phyloP scores from a whole-genome alignment of 2,888 invertebrate species.

The Oscheius onirici region DNA sequence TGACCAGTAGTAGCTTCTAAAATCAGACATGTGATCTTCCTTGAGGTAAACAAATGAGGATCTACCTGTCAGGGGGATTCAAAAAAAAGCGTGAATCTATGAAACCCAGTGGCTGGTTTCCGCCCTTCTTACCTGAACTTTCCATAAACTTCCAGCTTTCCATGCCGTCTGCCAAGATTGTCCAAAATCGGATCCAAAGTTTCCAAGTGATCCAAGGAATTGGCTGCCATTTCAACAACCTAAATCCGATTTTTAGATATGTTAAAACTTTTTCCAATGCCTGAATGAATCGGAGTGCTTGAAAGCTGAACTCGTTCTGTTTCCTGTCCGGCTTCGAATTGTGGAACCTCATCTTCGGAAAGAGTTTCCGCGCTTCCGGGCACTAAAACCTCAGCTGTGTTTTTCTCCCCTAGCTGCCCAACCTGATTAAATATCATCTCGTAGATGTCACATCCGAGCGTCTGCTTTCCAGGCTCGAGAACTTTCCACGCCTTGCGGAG shows the following conservation, averaged over 20 bases:
- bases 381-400: conserved; percentile 44
- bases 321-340: conserved; percentile 55
- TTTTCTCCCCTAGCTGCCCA: background rate
- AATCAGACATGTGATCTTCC: too few relatives aligned
- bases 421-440: conserved; percentile 69
- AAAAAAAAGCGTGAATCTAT: too few relatives aligned
- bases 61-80: too few relatives aligned
- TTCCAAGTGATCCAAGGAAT: conserved; percentile 53
- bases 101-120: too few relatives aligned
- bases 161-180: conserved; percentile 64
- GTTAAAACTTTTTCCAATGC: conserved; percentile 20
- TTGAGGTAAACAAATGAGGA: too few relatives aligned
- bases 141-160: conserved; percentile 62
- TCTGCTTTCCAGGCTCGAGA: conserved; percentile 49
- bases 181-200: conserved; percentile 60
- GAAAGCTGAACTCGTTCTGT: conserved; percentile 63
- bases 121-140: conserved; percentile 46
- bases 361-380: conserved; percentile 57
- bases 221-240: background rate
- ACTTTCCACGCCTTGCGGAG: conserved; percentile 51
- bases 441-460: conserved; percentile 58
- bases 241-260: background rate
- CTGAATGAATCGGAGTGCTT: conserved; percentile 66
- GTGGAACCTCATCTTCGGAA: conserved; percentile 62
- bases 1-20: conserved; percentile 64